Conservation (phyloP, 2,797 vertebrate genomes). For the Borostomias antarcticus region DNA sequence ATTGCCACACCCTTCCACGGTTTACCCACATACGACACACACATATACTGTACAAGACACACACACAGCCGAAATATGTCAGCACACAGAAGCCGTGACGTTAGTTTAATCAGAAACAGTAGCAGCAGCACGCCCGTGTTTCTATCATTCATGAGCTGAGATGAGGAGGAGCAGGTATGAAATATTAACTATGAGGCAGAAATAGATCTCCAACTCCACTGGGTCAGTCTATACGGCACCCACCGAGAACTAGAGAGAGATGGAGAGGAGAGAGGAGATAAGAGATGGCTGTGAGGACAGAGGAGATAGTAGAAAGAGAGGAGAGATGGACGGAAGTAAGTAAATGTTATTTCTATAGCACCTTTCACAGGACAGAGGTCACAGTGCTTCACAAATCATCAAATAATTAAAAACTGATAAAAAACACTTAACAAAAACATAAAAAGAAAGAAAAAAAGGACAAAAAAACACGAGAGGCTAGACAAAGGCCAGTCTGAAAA, state of each 20-base stretch:
- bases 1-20: not conserved
- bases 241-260: not conserved
- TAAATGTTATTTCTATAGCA: no score
- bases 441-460: not conserved
- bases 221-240: not conserved
- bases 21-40: not conserved
- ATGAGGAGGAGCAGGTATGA: conserved; percentile 34
- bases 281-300: conserved; percentile 1
- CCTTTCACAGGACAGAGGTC: no score
- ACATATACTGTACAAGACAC: conserved; percentile 1
- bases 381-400: no score
- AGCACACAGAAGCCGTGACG: conserved; percentile 7
- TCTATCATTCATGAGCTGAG: conserved; percentile 44
- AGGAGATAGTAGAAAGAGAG: not conserved
- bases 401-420: no score
- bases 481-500: no score
- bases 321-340: not conserved
- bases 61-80: no score
- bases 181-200: conserved; percentile 35
- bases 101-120: conserved; percentile 24
- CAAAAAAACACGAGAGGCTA: not conserved
- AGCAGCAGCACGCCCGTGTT: conserved; percentile 18
- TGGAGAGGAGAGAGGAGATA: not conserved
- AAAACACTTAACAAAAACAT: conserved; percentile 17
- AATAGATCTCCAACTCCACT: not conserved